Evolutionary conservation across 2,888 invertebrate genomes (phyloP), one percentile per base, ranked within the genome.

Genomic region (Rotaria magnacalcarata): DNA sequence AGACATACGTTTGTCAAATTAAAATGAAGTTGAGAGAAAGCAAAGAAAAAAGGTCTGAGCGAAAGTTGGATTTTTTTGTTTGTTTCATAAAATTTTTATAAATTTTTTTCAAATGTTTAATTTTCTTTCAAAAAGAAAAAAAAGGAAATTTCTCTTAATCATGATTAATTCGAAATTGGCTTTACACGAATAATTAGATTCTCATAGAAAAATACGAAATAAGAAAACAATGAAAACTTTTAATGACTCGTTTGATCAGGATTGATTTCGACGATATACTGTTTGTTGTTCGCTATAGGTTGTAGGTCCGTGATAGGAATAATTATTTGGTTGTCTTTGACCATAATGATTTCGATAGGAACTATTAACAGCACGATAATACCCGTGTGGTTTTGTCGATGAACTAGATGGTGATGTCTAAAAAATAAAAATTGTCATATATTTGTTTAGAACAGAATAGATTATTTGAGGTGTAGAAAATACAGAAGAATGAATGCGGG

Each of bases 71-170:
- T 67, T 34, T 34, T 67, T 67, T 67, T 67, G 3, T 67, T 4
- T 16, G 0, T 41, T 67, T 67, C 19, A 16, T 67, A 19, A 34
- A 19, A 4, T 27, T 67, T 67, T 67, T 67, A 5, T 60, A 4
- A 3, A 10, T n/a, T 2, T 4, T 27, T 67, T 67, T 34, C 14
- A 34, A 16, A 34, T 67, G 16, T 54, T 21, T 19, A 67, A 67
- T 67, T 67, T 67, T 67, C 67, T 67, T 67, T 67, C 67, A 67
- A 67, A 67, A 67, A 67, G 67, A 67, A 67, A 67, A 67, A 0
- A 67, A 27, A 34, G 4, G 16, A 16, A 27, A 34, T 19, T 67
- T 67, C 67, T 34, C 67, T 34, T 67, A 2, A 67, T 67, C 67
- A 19, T 27, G 34, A 67, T 27, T 34, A 19, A 41, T 34, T 34